Evolutionary conservation across 2,888 invertebrate species (phyloP), one percentile per base, ranked within the genome.

Genomic region (Drosophila buzzatii): DNA sequence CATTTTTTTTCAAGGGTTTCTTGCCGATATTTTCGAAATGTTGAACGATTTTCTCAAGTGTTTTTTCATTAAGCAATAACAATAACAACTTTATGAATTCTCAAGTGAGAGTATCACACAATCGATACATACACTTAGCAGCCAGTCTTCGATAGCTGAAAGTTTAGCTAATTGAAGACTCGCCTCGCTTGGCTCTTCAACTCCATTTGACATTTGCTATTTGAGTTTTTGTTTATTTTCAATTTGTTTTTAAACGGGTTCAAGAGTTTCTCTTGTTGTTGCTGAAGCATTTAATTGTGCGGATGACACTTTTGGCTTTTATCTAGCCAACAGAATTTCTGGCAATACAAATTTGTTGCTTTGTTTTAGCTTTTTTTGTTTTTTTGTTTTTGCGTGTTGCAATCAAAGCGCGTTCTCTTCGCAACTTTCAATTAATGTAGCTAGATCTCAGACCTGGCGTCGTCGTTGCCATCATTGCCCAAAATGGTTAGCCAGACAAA

Each of bases 61-160:
- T 68, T 81, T 71, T 73, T 70, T 57, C 65, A 67, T 47, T 37
- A 73, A 76, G 49, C 52, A 73, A 72, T 47, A 47, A 72, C 60
- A 47, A 33, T 41, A 73, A 82, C 79, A 85, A 67, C 81, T 79
- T 64, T 47, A 79, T 73, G 73, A 59, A 64, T 60, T 41, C 73
- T 86, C 79, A 82, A 89, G 88, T 89, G 81, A 79, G 79, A 81
- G 88, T 81, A 84, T 85, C 75, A 68, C 57, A 67, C 82, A 70
- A 74, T 78, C 66, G 77, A 81, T 78, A 77, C 73, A 58, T 33
- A 77, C 73, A 78, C 72, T 72, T 56, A 27, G 45, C 10, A 27
- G 41, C 23, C n/a, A 39, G 51, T 8, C 5, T 44, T 20, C 42
- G 45, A 45, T 20, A 44, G 42, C n/a, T 59, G 35, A 59, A 60